Percentiles rank a stretch among this genome's conserved stretches.
These are phyloP conservation scores for Hololepta plana DNA, from an alignment of 2,888 invertebrate genomes.

Conservation along the genomic window DNA sequence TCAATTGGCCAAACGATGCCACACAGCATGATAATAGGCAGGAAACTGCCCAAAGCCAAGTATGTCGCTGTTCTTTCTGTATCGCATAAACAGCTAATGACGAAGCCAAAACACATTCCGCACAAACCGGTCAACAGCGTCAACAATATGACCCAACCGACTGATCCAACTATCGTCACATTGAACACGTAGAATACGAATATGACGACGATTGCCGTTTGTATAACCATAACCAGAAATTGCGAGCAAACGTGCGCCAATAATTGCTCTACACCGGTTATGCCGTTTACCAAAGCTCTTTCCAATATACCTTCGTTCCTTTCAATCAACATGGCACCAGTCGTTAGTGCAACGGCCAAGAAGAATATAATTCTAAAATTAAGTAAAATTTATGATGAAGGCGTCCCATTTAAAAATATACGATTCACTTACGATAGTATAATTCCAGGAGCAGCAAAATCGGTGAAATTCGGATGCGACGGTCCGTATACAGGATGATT, in stretches of 20 bases:
- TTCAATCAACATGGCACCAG: constrained; percentile 76
- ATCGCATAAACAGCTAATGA: constrained; percentile 62
- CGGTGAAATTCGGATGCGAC: constrained; percentile 67
- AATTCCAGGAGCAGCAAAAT: constrained; percentile 88
- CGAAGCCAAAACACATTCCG: constrained; percentile 87
- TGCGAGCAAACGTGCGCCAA: constrained; percentile 77
- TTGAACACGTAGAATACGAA: constrained; percentile 63
- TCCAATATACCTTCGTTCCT: constrained; percentile 82
- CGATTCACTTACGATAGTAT: constrained; percentile 73
- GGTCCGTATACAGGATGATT: constrained; percentile 59
- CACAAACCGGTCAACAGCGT: constrained; percentile 72
- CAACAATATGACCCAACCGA: constrained; percentile 54
- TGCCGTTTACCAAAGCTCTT: constrained; percentile 73
- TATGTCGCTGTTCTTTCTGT: constrained; percentile 74
- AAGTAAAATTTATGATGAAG: not conserved
- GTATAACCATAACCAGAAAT: constrained; percentile 72
- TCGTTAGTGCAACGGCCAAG: constrained; percentile 81
- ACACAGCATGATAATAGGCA: constrained; percentile 71
- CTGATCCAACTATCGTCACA: constrained; percentile 57
- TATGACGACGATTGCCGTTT: constrained; percentile 59
- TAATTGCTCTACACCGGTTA: constrained; percentile 64
- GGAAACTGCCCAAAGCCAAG: constrained; percentile 66
- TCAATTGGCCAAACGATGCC: constrained; percentile 92
- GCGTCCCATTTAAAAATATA: not conserved
- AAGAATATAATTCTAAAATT: constrained; percentile 59